Base-by-base conservation (phyloP, 2,113 vertebrate species). In the Girardinichthys multiradiatus region DNA sequence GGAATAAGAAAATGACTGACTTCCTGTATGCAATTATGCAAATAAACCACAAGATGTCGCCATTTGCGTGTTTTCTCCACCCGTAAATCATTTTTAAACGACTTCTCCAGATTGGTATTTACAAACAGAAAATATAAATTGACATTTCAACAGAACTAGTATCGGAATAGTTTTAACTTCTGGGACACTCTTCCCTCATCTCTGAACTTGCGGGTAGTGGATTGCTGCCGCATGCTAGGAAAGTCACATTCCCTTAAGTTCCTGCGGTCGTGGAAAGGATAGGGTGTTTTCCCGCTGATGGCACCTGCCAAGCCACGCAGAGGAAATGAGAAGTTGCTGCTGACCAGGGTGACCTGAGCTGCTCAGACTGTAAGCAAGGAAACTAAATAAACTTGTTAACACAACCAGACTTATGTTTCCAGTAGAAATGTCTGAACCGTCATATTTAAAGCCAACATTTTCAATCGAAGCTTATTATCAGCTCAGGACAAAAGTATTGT, bases 11-110 rank as follows among this genome's bases (percentile, higher is more conserved):
- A n/a, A n/a, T n/a, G n/a, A n/a, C n/a, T 39, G 11, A 14, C 37
- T 39, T 51, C 5, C 9, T n/a, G 21, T 5, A 29, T 33, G 8
- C 1, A 68, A 73, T 37, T 86, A 68, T 3, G 12, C 1, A 33
- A 64, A 70, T 2, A 64, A 58, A 75, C 95, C 96, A 94, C 93
- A 89, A 87, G 95, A 91, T 95, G 96, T 95, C 95, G 93, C 94
- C 82, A 95, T 95, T 92, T 92, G 93, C 92, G 88, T 35, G 70
- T 67, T 76, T 81, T 77, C 30, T 37, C 15, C 11, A 9, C 13
- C 9, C 26, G 5, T 9, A 27, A 2, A 21, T 21, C 14, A n/a
- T 39, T 59, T 10, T 17, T 65, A 7, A 26, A 9, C 69, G 67
- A 29, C 48, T 72, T 33, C 2, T 26, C 59, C 21, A 14, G 54